Evolutionary conservation across 2,888 invertebrate genomes (phyloP), one percentile per base, ranked within the genome.

Genomic region (Phrixothrix hirtus): DNA sequence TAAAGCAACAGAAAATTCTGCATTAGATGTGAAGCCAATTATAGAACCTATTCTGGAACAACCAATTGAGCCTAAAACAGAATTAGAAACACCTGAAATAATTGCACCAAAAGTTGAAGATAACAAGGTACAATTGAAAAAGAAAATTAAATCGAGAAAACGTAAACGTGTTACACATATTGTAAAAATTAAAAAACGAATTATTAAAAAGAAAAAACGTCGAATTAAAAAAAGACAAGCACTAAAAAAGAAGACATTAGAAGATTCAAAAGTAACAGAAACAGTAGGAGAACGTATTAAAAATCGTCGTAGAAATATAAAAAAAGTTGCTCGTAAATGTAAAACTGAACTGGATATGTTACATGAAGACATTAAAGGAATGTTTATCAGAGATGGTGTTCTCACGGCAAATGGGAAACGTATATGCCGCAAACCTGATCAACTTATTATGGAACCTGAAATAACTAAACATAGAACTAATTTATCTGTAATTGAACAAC

Each of bases 361-460:
- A 1, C 87, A 87, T 59, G 83, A 85, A 55, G 86, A 87, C 60
- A 82, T 87, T 30, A 81, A 83, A 61, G 86, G 87, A 64, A 86
- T 86, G 83, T 85, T 85, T 64, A 83, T 85, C 43, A 79, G 81
- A 58, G 81, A 85, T 57, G 85, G 82, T 17, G 81, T 86, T 1
- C 70, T 85, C 15, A 81, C 82, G 41, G 80, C 83, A 9, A 83
- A 83, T 1, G 86, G 86, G 7, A 80, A 84, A 64, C 75, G 87
- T 58, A 82, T 82, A 78, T 87, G 86, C 66, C 38, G 55, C 12
- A 55, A 50, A 14, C 21, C 59, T 30, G 69, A 68, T 51, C 59
- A 65, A 21, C 67, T 68, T 56, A 12, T 5, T 7, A 11, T 12
- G 52, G 14, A 61, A 36, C n/a, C 2, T 14, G 42, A 58, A 15